phyloP scores from a whole-genome alignment of 2,888 invertebrate genomes.

The Linnaemya tessellans region DNA sequence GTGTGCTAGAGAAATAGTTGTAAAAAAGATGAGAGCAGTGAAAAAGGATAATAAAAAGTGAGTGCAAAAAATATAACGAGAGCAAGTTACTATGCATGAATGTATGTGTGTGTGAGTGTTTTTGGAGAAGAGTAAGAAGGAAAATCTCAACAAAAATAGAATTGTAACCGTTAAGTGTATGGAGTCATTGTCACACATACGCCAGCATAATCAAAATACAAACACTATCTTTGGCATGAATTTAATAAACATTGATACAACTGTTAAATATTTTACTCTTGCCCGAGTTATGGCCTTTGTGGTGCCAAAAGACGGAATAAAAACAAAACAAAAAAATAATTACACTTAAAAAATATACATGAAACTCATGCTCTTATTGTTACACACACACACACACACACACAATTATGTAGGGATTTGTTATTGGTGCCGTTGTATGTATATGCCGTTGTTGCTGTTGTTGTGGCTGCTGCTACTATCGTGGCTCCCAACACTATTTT shows the following conservation, averaged over 20 bases:
- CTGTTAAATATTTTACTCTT: constrained; percentile 36
- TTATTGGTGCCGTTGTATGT: constrained; percentile 48
- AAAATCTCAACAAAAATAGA: constrained; percentile 56
- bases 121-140: neutral
- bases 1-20: neutral
- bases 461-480: neutral
- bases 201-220: neutral
- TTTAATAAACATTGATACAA: constrained; percentile 42
- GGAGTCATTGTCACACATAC: constrained; percentile 20
- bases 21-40: constrained; percentile 4
- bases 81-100: neutral
- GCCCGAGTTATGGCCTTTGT: constrained; percentile 11
- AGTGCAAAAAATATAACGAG: neutral
- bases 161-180: constrained; percentile 42
- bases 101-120: neutral
- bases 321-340: constrained; percentile 39
- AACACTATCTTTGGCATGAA: constrained; percentile 40
- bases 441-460: constrained; percentile 20
- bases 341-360: neutral
- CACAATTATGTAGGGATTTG: neutral
- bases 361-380: neutral
- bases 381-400: neutral
- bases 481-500: constrained; percentile 21
- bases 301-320: constrained; percentile 31
- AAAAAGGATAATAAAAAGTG: neutral